Evolutionary conservation across 2,888 invertebrate genomes (phyloP).

Genomic region (Itoplectis maculator): DNA sequence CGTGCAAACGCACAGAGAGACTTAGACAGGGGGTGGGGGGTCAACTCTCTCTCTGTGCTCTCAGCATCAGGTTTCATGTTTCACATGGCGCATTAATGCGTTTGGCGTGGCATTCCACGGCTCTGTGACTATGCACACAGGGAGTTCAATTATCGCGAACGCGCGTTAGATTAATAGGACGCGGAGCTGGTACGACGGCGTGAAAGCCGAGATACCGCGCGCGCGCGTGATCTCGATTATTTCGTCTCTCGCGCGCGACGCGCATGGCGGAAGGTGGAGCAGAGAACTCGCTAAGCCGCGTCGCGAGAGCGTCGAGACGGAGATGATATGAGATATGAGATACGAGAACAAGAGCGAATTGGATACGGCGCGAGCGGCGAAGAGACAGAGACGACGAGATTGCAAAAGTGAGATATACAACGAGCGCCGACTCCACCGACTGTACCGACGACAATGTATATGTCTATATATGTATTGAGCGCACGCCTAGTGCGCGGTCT

Average conservation of each 20-base stretch:
- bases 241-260: constrained; percentile 38
- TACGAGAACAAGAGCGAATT: constrained; percentile 54
- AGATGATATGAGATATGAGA: constrained; percentile 27
- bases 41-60: constrained; percentile 13
- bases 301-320: no score
- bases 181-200: constrained; percentile 20
- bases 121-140: neutral
- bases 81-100: constrained; percentile 45
- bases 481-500: neutral
- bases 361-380: constrained; percentile 28
- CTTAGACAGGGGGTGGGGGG: neutral
- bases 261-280: constrained; percentile 1
- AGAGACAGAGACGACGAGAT: constrained; percentile 33
- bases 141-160: constrained; percentile 62
- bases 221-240: constrained; percentile 51
- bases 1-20: neutral
- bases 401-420: constrained; percentile 46
- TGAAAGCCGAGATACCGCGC: constrained; percentile 11
- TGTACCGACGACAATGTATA: no score
- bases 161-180: constrained; percentile 45
- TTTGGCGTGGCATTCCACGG: constrained; percentile 44
- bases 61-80: constrained; percentile 35
- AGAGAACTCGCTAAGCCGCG: neutral
- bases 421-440: neutral
- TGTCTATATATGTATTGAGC: neutral